phyloP scores from a whole-genome alignment of 2,113 vertebrate genomes.

The Peromyscus leucopus region DNA sequence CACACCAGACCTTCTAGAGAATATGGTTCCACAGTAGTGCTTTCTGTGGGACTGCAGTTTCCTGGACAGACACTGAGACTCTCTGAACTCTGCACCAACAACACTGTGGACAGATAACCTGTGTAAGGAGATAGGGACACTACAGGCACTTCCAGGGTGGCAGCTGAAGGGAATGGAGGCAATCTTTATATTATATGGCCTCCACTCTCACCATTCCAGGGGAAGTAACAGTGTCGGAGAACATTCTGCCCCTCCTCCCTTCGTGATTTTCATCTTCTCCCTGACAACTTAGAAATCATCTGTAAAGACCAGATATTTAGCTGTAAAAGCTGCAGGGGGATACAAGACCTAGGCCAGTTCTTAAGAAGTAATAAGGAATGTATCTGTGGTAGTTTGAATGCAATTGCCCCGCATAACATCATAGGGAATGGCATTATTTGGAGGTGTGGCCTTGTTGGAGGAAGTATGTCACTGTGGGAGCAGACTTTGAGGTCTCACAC shows the following conservation, averaged over 20 bases:
- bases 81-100: background rate
- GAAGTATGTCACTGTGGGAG: background rate
- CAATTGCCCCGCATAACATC: background rate
- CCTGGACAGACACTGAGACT: background rate
- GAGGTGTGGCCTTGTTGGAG: background rate
- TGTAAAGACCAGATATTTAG: background rate
- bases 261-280: background rate
- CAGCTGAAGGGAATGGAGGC: background rate
- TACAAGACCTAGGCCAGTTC: background rate
- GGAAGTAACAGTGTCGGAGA: background rate
- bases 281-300: background rate
- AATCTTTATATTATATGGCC: background rate
- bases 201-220: background rate
- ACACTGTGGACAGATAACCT: background rate
- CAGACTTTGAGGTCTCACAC: background rate
- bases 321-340: background rate
- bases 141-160: fast-evolving
- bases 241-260: background rate
- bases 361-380: background rate
- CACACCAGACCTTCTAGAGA: background rate
- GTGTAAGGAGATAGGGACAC: fast-evolving
- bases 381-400: background rate
- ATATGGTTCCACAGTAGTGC: background rate
- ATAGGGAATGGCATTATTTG: background rate
- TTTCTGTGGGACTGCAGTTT: background rate